phyloP scores from a whole-genome alignment of 2,113 vertebrate species.

The Solea solea region DNA sequence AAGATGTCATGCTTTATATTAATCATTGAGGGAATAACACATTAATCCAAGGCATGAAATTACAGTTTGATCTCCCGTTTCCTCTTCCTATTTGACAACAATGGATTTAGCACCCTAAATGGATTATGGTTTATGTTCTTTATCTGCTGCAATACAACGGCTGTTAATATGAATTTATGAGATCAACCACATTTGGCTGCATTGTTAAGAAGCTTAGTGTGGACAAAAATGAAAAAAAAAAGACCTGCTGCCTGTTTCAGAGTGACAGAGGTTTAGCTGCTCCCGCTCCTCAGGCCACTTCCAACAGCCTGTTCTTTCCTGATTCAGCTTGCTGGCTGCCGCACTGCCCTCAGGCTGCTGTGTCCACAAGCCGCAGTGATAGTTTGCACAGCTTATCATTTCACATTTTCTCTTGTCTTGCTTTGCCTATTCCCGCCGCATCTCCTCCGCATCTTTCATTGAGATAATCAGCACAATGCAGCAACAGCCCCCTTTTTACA shows the following conservation, averaged over 20 bases:
- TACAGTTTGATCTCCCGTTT: conserved; percentile 64
- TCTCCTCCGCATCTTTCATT: conserved; percentile 19
- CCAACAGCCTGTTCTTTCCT: conserved; percentile 19
- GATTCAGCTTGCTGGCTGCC: conserved; percentile 39
- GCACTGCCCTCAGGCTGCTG: conserved; percentile 41
- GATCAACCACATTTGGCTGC: conserved; percentile 76
- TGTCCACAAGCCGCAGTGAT: conserved; percentile 30
- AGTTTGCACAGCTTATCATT: conserved; percentile 38
- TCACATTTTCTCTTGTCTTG: conserved; percentile 22
- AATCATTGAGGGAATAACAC: conserved; percentile 69
- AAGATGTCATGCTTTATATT: conserved; percentile 76
- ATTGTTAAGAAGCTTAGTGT: conserved; percentile 78
- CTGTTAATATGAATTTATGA: conserved; percentile 79
- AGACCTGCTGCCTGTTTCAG: conserved; percentile 50
- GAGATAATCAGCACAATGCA: conserved; percentile 37
- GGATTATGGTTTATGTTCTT: conserved; percentile 78
- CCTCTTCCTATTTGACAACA: conserved; percentile 65
- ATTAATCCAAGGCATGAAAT: conserved; percentile 82
- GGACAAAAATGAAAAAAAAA: conserved; percentile 41
- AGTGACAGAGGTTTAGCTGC: conserved; percentile 39
- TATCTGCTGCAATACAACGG: conserved; percentile 75
- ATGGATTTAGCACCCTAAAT: conserved; percentile 72
- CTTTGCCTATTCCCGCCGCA: background rate
- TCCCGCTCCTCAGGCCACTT: conserved; percentile 37
- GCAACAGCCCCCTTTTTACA: conserved; percentile 26